Evolutionary conservation across 2,113 vertebrate genomes (phyloP).

Genomic region (Carollia perspicillata): DNA sequence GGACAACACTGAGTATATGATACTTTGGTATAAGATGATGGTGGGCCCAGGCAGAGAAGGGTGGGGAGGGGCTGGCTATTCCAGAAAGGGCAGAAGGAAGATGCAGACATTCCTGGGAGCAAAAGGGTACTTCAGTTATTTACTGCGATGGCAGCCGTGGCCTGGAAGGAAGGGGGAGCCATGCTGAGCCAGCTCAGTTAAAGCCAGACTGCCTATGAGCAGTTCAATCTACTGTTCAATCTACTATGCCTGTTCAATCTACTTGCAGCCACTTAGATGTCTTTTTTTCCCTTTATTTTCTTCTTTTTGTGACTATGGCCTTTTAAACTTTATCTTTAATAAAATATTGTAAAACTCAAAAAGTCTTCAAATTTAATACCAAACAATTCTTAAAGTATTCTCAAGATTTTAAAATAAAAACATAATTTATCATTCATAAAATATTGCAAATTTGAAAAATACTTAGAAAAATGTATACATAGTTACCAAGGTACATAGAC

Average conservation of each 20-base stretch:
- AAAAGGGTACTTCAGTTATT: neutral
- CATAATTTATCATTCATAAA: neutral
- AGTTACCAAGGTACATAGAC: neutral
- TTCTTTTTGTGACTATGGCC: neutral
- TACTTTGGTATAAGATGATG: no score
- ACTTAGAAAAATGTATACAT: neutral
- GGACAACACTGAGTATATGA: no score
- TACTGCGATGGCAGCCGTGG: neutral
- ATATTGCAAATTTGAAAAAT: neutral
- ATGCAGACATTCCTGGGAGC: neutral
- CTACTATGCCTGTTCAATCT: neutral
- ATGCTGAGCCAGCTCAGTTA: neutral
- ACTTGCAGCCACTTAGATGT: neutral
- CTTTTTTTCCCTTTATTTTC: neutral
- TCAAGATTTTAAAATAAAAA: neutral
- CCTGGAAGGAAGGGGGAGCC: neutral
- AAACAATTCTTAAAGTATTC: neutral
- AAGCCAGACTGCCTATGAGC: neutral
- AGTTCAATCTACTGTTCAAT: neutral
- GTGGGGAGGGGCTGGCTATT: neutral
- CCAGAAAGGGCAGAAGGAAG: neutral
- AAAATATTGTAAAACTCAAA: neutral
- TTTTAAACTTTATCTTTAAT: neutral
- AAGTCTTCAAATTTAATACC: neutral
- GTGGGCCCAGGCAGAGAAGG: neutral